Percentiles rank a stretch among this genome's conserved stretches.
Evolutionary conservation across 1,140 invertebrate genomes (phyloP).

Genomic region (Meloidogyne exigua): DNA sequence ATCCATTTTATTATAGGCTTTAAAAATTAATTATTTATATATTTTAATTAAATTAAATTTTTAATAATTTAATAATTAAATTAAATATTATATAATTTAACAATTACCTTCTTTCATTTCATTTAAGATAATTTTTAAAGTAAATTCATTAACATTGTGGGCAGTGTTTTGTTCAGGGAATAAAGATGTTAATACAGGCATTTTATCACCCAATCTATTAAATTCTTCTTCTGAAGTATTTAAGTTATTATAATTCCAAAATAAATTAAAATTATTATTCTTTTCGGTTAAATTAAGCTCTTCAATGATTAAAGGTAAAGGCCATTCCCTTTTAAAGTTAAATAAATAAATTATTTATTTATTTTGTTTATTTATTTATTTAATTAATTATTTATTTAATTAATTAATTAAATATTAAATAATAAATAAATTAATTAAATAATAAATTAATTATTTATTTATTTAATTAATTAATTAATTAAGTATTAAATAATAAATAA

Average conservation of each 20-base stretch:
- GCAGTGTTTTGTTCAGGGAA: slow-evolving; percentile 21
- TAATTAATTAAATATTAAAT: too few relatives aligned
- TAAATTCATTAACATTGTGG: slow-evolving; percentile 19
- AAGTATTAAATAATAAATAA: background rate
- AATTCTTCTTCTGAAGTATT: background rate
- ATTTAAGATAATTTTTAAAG: background rate
- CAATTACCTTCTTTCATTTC: slow-evolving; percentile 2
- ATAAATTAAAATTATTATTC: background rate
- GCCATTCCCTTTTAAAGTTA: background rate
- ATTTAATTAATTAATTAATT: background rate
- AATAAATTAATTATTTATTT: background rate
- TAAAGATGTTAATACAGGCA: slow-evolving; percentile 13
- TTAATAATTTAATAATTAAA: background rate
- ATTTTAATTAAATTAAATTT: background rate
- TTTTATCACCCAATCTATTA: background rate
- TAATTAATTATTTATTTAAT: background rate
- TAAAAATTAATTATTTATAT: too few relatives aligned
- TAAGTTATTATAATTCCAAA: background rate
- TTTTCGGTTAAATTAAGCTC: background rate
- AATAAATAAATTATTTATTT: too few relatives aligned
- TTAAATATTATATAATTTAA: too few relatives aligned
- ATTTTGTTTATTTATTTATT: background rate
- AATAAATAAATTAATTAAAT: background rate
- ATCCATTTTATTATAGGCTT: too few relatives aligned
- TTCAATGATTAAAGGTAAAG: background rate